Conservation (phyloP, 2,797 vertebrate species). For the Aphelocoma californica region DNA sequence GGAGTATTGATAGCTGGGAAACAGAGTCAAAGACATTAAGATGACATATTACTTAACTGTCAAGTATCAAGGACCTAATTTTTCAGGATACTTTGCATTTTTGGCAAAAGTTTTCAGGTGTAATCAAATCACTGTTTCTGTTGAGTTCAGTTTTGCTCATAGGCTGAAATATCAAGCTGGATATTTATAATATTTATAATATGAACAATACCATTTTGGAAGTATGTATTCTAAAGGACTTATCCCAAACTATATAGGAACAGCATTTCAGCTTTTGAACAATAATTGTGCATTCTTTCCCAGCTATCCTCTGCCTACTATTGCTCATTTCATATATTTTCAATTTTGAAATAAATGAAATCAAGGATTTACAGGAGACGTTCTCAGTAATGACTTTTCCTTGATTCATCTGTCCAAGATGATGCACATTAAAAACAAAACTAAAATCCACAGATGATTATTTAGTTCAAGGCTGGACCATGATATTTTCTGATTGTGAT, state of each 20-base stretch:
- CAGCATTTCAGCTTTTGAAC: background rate
- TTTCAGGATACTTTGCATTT: background rate
- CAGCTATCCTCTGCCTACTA: background rate
- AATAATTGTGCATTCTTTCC: background rate
- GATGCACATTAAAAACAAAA: background rate
- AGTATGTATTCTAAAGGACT: background rate
- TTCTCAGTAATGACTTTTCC: background rate
- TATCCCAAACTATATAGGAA: background rate
- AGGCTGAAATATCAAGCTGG: background rate
- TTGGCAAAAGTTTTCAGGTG: background rate
- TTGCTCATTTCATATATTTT: background rate
- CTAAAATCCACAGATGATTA: background rate
- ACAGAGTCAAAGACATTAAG: background rate
- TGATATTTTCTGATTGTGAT: background rate
- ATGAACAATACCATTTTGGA: background rate
- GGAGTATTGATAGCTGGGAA: background rate
- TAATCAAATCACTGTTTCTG: background rate
- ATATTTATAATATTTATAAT: background rate
- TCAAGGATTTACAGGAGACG: background rate
- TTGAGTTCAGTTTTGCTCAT: background rate
- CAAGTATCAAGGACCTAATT: background rate
- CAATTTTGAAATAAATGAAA: background rate
- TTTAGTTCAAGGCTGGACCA: background rate
- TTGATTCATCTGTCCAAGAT: background rate
- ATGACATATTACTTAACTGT: background rate